Conservation (phyloP, 2,113 vertebrate species). For the Ictidomys tridecemlineatus region DNA sequence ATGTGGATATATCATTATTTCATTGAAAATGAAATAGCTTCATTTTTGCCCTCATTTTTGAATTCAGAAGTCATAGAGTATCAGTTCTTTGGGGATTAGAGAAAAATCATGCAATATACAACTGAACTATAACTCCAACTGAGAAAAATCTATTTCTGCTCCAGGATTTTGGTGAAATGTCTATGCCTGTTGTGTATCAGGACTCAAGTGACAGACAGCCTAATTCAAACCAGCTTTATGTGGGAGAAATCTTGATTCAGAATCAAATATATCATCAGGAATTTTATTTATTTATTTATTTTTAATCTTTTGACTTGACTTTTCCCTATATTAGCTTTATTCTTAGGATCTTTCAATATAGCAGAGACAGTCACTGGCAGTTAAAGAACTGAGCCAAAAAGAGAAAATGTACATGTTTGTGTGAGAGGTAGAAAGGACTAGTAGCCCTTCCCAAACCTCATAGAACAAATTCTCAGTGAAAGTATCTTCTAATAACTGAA, state of each 20-base stretch:
- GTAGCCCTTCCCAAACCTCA: background rate
- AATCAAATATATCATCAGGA: background rate
- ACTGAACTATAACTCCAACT: background rate
- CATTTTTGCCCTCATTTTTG: background rate
- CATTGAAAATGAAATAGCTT: conserved; percentile 8
- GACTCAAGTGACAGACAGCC: background rate
- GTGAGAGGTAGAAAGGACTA: background rate
- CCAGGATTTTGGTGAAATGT: background rate
- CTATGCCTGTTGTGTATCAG: background rate
- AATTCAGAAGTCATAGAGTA: background rate
- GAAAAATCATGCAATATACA: background rate
- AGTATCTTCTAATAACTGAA: background rate
- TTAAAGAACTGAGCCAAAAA: conserved; percentile 12
- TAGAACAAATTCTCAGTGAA: background rate
- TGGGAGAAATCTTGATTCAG: background rate
- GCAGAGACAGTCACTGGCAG: background rate
- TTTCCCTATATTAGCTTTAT: background rate
- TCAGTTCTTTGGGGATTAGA: background rate
- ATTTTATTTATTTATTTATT: conserved; percentile 1
- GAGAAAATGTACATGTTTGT: background rate
- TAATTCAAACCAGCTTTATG: background rate
- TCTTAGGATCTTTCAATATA: background rate
- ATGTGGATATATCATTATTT: background rate
- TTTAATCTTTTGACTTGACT: background rate
- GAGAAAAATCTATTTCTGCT: background rate